Evolutionary conservation across 2,888 invertebrate genomes (phyloP).

Genomic region (Melipona beecheii): DNA sequence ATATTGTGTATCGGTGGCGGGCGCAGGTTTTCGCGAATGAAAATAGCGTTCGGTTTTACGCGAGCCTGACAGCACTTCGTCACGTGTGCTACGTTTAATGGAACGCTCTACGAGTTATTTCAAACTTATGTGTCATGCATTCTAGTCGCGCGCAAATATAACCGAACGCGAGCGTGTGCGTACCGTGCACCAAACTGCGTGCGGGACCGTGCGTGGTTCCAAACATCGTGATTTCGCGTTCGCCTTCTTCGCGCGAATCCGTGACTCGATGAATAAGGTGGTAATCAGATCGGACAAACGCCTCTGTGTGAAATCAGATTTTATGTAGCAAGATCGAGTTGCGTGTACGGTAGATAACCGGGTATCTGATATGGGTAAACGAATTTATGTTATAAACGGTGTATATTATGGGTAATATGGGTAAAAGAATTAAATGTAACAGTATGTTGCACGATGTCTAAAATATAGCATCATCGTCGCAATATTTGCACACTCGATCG

Average conservation of each 20-base stretch:
- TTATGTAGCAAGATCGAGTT: too few species aligned
- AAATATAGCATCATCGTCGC: too few species aligned
- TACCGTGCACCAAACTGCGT: not conserved
- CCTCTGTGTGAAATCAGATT: too few species aligned
- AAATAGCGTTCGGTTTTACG: slow-evolving; percentile 66
- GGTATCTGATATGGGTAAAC: too few species aligned
- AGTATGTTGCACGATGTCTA: too few species aligned
- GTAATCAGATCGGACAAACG: too few species aligned
- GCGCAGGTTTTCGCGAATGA: slow-evolving; percentile 62
- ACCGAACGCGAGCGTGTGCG: slow-evolving; percentile 21
- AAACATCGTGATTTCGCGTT: not conserved
- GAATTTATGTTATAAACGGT: too few species aligned
- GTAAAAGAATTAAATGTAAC: too few species aligned
- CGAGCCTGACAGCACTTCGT: slow-evolving; percentile 70
- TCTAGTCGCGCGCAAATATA: slow-evolving; percentile 75
- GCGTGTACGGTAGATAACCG: too few species aligned
- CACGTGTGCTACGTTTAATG: slow-evolving; percentile 73
- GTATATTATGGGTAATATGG: too few species aligned
- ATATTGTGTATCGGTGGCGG: slow-evolving; percentile 46
- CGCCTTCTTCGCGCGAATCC: not conserved
- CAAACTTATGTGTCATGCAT: slow-evolving; percentile 76
- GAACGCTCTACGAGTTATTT: slow-evolving; percentile 75
- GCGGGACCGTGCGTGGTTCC: not conserved
- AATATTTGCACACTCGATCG: too few species aligned
- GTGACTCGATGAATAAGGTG: not conserved